phyloP scores from a whole-genome alignment of 35 echinoderm and acorn worm species.

The Nesometra sesokonis region DNA sequence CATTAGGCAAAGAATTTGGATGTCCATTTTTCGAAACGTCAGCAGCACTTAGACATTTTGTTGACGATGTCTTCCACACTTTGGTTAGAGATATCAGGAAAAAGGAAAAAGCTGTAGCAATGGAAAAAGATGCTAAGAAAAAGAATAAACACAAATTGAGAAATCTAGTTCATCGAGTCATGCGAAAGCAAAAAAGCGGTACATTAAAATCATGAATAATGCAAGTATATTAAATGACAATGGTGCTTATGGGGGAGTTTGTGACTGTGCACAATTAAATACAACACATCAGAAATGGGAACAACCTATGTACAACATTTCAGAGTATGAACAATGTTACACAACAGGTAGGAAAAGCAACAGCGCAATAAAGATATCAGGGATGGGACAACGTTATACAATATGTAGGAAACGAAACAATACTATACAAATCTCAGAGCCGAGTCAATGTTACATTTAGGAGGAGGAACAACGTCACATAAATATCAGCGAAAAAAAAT shows the following conservation, averaged over 20 bases:
- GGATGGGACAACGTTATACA: no score
- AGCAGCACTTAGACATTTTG: constrained; percentile 90
- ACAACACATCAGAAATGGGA: no score
- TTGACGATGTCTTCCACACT: constrained; percentile 97
- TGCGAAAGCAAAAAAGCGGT: not conserved
- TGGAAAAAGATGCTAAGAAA: constrained; percentile 77
- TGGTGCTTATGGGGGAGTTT: not conserved
- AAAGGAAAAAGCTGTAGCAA: constrained; percentile 66
- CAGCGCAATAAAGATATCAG: no score
- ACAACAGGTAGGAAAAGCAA: no score
- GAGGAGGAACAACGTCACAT: no score
- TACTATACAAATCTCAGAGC: no score
- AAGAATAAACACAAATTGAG: constrained; percentile 33
- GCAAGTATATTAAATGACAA: not conserved
- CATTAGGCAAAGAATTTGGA: constrained; percentile 81
- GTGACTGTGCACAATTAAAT: not conserved
- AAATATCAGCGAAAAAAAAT: no score
- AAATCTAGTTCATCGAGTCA: not conserved
- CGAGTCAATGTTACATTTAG: no score
- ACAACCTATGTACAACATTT: no score
- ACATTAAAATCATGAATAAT: not conserved
- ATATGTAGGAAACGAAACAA: no score
- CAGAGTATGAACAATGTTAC: no score
- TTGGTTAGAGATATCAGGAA: constrained; percentile 88
- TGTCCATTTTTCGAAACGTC: constrained; percentile 99